Conservation (phyloP, 1,140 invertebrate species). For the Drosophila oshimai region DNA sequence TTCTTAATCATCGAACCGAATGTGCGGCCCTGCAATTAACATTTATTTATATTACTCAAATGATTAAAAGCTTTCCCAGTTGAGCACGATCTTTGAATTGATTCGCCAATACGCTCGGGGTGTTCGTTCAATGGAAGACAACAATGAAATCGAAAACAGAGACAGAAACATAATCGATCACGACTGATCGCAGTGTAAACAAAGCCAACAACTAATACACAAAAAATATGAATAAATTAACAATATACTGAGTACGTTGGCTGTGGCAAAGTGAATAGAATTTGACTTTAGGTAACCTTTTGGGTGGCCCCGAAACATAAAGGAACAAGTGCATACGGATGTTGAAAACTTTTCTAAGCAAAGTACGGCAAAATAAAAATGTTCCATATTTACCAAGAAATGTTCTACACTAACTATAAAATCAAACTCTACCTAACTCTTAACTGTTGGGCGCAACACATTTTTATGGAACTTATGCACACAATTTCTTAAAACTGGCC, state of each 20-base stretch:
- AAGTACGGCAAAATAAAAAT: no score
- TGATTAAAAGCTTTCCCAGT: constrained; percentile 25
- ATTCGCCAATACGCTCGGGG: not conserved
- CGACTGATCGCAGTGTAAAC: constrained; percentile 63
- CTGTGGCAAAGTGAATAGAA: constrained; percentile 26
- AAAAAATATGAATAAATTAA: constrained; percentile 61
- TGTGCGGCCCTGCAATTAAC: constrained; percentile 87
- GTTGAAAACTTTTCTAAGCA: no score
- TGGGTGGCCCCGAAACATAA: not conserved
- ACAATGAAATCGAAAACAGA: constrained; percentile 4
- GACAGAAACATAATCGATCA: constrained; percentile 64
- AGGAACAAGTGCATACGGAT: not conserved
- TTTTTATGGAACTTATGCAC: no score
- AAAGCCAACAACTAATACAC: constrained; percentile 38
- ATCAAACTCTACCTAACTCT: no score
- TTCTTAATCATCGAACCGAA: constrained; percentile 89
- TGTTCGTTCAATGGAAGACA: constrained; percentile 2
- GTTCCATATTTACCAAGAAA: no score
- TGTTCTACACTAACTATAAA: no score
- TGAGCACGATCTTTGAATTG: constrained; percentile 15
- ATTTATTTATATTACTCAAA: constrained; percentile 8
- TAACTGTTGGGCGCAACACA: no score
- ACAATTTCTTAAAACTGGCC: no score
- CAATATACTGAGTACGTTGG: constrained; percentile 30
- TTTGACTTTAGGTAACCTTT: not conserved